These are phyloP conservation scores for Anastatus disparis DNA, from an alignment of 1,140 invertebrate species.

Conservation along the genomic window DNA sequence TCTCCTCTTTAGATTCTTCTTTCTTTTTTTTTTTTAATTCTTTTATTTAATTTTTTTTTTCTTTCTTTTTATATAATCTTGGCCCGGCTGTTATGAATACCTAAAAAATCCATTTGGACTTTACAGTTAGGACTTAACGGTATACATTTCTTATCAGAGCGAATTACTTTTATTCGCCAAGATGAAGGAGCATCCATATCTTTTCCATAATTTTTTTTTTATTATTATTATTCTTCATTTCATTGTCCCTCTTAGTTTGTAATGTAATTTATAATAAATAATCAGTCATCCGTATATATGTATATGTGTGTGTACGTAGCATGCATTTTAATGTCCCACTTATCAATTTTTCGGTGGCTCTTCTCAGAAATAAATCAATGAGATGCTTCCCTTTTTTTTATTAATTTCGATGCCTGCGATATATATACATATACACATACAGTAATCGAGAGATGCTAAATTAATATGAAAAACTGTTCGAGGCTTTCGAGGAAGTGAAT, in stretches of 20 bases:
- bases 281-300: neutral
- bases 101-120: slow-evolving; percentile 36
- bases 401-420: too few relatives aligned
- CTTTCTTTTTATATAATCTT: slow-evolving; percentile 6
- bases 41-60: neutral
- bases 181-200: too few relatives aligned
- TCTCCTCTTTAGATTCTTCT: too few relatives aligned
- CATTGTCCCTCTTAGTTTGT: slow-evolving; percentile 20
- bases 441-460: too few relatives aligned
- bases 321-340: neutral
- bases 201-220: too few relatives aligned
- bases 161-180: slow-evolving; percentile 32
- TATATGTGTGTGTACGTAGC: too few relatives aligned
- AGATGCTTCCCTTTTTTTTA: too few relatives aligned
- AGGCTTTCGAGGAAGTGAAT: too few relatives aligned
- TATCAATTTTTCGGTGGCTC: slow-evolving; percentile 6
- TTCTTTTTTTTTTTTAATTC: too few relatives aligned
- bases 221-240: neutral
- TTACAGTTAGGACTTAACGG: slow-evolving; percentile 40
- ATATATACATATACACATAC: too few relatives aligned
- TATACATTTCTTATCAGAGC: slow-evolving; percentile 27
- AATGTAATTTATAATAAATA: slow-evolving; percentile 17
- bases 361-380: too few relatives aligned
- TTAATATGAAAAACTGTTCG: too few relatives aligned
- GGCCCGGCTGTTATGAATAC: slow-evolving; percentile 27